Base-by-base conservation (phyloP, 2,888 invertebrate species). In the Melanchra persicariae region DNA sequence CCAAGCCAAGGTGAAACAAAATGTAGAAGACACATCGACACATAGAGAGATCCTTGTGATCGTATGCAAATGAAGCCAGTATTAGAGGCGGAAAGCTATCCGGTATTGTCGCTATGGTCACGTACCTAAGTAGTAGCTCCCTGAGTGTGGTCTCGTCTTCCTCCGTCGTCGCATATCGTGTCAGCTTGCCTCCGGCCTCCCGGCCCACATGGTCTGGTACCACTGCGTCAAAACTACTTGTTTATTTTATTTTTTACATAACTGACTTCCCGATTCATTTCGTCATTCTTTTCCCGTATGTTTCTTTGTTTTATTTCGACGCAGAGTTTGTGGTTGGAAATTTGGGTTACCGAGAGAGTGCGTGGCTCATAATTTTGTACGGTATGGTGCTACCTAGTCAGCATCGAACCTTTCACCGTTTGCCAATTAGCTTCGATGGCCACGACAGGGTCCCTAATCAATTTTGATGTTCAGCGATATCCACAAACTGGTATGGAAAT, bases 71-170 rank as follows among this genome's bases (percentile, higher is more conserved):
- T 92, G 89, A 94, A 94, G 94, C 93, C 93, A 92, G 88, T 92
- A 91, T 88, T 87, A 90, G 91, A 94, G 93, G 94, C 94, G 89
- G 87, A 89, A 94, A 94, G 94, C 93, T 92, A 91, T 88, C 88
- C 86, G 87, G 84, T 83, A 83, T 77, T 89, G 88, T 91, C 90
- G 88, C 92, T 93, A 93, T 90, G 91, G 87, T 87, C 89, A 89
- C 95, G 96, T 97, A 98, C 98, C 98, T 98, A 98, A 98, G 97
- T 96, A 98, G 98, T 97, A 98, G 97, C 97, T 98, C 98, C 97
- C 98, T 98, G 97, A 98, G 98, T 97, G 98, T 98, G 96, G 98
- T 98, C 97, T 98, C 98, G 97, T 98, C 98, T 96, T 98, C 98
- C 96, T 97, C 97, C 97, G 97, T 96, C 97, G 97, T 97, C 97